Percentiles rank a stretch among this genome's conserved stretches.
Conservation (phyloP, 2,797 vertebrate species). For the Picus viridis region DNA sequence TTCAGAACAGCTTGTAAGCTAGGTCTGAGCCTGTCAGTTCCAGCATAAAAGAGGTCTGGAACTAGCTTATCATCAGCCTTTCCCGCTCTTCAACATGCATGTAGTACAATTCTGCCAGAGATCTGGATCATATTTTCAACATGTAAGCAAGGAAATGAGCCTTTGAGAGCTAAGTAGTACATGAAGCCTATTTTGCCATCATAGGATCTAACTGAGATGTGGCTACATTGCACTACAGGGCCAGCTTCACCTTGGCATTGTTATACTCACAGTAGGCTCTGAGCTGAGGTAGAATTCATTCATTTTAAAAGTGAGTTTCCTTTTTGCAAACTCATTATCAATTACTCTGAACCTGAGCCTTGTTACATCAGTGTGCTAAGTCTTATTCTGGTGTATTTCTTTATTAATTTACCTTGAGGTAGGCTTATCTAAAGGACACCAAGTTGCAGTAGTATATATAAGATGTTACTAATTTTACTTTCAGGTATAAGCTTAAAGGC, state of each 20-base stretch:
- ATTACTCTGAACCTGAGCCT: background rate
- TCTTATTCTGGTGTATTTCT: background rate
- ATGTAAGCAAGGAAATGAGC: conserved; percentile 27
- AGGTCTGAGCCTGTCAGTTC: background rate
- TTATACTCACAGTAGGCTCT: background rate
- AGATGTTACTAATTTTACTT: background rate
- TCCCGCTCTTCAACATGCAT: background rate
- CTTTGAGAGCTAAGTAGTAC: background rate
- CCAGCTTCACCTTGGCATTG: background rate
- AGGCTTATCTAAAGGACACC: background rate
- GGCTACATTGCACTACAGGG: background rate
- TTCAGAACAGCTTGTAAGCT: background rate
- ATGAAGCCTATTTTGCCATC: background rate
- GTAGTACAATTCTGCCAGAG: background rate
- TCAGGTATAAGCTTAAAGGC: background rate
- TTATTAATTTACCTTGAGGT: background rate
- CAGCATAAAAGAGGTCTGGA: background rate
- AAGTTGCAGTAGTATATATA: background rate
- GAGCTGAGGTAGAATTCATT: background rate
- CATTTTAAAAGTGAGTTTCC: background rate
- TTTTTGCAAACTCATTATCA: background rate
- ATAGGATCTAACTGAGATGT: background rate
- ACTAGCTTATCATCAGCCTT: background rate
- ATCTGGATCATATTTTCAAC: conserved; percentile 31
- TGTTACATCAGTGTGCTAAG: background rate